Evolutionary conservation across 2,888 invertebrate genomes (phyloP).

Genomic region (Endotricha flammealis): DNA sequence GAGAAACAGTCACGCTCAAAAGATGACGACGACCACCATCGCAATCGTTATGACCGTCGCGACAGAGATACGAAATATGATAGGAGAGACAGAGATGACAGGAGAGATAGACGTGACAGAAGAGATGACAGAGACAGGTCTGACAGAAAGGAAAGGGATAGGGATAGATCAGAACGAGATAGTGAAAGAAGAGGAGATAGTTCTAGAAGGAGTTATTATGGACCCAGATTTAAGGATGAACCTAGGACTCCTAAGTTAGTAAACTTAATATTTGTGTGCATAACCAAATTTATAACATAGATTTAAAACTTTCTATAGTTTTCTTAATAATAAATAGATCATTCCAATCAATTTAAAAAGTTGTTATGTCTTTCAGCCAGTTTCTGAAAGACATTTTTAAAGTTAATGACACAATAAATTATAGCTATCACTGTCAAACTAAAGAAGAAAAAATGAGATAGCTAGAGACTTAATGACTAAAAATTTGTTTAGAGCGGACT

Average conservation of each 20-base stretch:
- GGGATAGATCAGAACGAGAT: constrained; percentile 39
- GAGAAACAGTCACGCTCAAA: constrained; percentile 59
- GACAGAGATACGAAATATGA: constrained; percentile 35
- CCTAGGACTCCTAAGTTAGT: constrained; percentile 87
- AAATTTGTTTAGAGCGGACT: too few relatives aligned
- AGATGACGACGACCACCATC: constrained; percentile 54
- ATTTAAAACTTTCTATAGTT: too few relatives aligned
- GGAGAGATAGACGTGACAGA: constrained; percentile 28
- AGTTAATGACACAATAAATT: too few relatives aligned
- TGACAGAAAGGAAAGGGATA: constrained; percentile 32
- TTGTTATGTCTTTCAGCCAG: too few relatives aligned
- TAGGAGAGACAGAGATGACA: constrained; percentile 31
- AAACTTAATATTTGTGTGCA: too few relatives aligned
- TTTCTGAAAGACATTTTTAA: too few relatives aligned
- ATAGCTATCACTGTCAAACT: too few relatives aligned
- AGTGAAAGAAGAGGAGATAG: constrained; percentile 53
- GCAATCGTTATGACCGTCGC: constrained; percentile 49
- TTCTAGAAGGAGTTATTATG: constrained; percentile 71
- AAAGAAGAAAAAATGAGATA: too few relatives aligned
- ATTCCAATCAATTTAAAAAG: too few relatives aligned
- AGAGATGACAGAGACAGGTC: constrained; percentile 32
- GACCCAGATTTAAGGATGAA: constrained; percentile 88
- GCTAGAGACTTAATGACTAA: too few relatives aligned
- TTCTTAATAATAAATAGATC: too few relatives aligned
- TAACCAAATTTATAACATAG: too few relatives aligned